Base-by-base conservation (phyloP, 64 coral and sea anemone species). In the Pocillopora verrucosa region DNA sequence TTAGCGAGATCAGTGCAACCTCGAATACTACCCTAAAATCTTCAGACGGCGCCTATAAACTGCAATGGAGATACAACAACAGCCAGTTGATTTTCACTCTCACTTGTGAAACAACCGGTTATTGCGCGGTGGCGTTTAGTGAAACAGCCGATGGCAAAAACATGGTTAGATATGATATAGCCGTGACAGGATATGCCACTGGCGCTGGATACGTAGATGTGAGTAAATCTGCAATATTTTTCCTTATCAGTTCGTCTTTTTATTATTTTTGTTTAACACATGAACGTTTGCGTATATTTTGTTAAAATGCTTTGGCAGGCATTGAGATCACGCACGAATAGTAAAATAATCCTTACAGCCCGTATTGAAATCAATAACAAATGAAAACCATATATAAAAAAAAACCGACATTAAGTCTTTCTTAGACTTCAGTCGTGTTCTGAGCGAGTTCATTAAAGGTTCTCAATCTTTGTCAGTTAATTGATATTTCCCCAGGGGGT, bases 31-130 rank as follows among this genome's bases (percentile, higher is more conserved):
- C 36, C 61, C 11, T 84, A 51, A 16, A 51, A 12, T 84, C 81
- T 4, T 19, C 4, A 25, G 64, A 84, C 56, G 81, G 63, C 14
- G 15, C 13, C 5, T 69, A 70, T 64, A 84, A 70, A 36, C 64
- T 84, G 11, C 81, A 72, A 72, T 84, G 63, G 81, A 41, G 36
- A 0, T 56, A 70, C 10, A 34, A 56, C 63, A 72, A 70, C 34
- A 41, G 63, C 35, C 68, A 41, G 64, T 51, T 83, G 19, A 13
- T 83, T 19, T 83, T 83, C 62, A 83, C 65, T 10, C 13, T 83
- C 35, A 67, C 61, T 41, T 83, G 80, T 22, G 51, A 83, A 68
- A 83, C 80, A 1, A 83, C 80, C 1, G 80, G 80, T 19, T 83
- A 62, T 35, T 83, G 80, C 10, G 80, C 60, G 2, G 80, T 83